Conservation (phyloP, 2,113 vertebrate genomes). For the Quiscalus mexicanus region DNA sequence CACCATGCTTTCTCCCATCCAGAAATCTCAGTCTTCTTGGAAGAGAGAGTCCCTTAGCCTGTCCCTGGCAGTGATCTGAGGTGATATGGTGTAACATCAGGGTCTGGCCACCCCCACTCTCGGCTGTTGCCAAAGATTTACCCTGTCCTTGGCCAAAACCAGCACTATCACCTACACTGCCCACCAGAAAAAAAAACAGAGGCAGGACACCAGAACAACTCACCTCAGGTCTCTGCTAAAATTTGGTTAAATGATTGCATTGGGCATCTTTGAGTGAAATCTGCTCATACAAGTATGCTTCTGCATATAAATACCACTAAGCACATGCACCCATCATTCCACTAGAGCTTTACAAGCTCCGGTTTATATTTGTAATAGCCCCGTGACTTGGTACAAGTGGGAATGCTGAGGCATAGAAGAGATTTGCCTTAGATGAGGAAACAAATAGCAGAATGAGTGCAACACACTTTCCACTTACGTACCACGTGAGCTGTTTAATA, state of each 20-base stretch:
- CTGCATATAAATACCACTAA: rapidly evolving
- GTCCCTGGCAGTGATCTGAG: background rate
- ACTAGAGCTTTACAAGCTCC: background rate
- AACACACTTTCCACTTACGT: background rate
- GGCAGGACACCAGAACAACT: background rate
- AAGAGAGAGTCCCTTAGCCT: background rate
- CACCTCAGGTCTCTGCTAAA: background rate
- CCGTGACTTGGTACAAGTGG: background rate
- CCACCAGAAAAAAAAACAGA: background rate
- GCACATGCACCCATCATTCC: background rate
- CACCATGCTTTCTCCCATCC: background rate
- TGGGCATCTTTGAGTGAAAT: background rate
- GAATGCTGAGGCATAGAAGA: background rate
- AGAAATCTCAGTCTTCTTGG: background rate
- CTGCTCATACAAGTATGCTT: rapidly evolving
- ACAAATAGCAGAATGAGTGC: background rate
- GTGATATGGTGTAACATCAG: background rate
- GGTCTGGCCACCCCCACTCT: background rate
- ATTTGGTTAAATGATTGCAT: background rate
- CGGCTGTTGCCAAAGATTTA: background rate
- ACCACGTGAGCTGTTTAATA: background rate
- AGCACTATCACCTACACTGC: background rate
- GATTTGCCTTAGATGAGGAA: background rate
- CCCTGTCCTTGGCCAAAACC: background rate
- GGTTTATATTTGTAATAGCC: background rate